Evolutionary conservation across 1,140 invertebrate species (phyloP).

Genomic region (Steinernema khuongi): DNA sequence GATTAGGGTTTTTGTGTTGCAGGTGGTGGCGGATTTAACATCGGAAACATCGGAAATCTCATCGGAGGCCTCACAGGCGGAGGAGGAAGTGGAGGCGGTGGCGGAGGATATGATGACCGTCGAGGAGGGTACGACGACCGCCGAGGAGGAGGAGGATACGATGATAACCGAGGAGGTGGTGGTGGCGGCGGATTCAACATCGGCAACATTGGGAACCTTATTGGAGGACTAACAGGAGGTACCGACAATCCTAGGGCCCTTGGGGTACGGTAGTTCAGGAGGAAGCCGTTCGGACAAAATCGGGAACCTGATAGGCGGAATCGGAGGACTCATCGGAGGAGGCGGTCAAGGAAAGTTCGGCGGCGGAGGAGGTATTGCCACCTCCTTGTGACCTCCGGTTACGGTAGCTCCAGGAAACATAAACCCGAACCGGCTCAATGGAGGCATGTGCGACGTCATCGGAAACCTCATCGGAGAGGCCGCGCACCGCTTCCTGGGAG

Average conservation of each 20-base stretch:
- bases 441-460: slow-evolving; percentile 55
- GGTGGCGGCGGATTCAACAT: slow-evolving; percentile 36
- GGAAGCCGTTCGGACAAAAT: slow-evolving; percentile 31
- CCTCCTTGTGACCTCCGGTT: slow-evolving; percentile 11
- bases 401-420: slow-evolving; percentile 44
- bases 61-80: slow-evolving; percentile 43
- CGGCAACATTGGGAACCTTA: slow-evolving; percentile 40
- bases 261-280: too few relatives aligned
- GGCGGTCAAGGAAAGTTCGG: slow-evolving; percentile 45
- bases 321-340: slow-evolving; percentile 41
- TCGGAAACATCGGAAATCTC: slow-evolving; percentile 33
- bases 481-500: slow-evolving; percentile 56
- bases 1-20: too few relatives aligned
- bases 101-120: slow-evolving; percentile 31
- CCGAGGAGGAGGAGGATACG: background rate
- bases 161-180: slow-evolving; percentile 23
- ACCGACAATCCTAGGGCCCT: too few relatives aligned
- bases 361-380: slow-evolving; percentile 36
- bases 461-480: slow-evolving; percentile 57
- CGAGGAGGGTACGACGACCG: slow-evolving; percentile 5
- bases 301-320: slow-evolving; percentile 36
- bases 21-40: slow-evolving; percentile 36
- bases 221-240: slow-evolving; percentile 46
- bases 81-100: slow-evolving; percentile 31
- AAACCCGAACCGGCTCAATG: slow-evolving; percentile 44